Percentiles rank a stretch among this genome's conserved stretches.
Conservation (phyloP, 2,888 invertebrate species). For the Chrysolina oricalcia region DNA sequence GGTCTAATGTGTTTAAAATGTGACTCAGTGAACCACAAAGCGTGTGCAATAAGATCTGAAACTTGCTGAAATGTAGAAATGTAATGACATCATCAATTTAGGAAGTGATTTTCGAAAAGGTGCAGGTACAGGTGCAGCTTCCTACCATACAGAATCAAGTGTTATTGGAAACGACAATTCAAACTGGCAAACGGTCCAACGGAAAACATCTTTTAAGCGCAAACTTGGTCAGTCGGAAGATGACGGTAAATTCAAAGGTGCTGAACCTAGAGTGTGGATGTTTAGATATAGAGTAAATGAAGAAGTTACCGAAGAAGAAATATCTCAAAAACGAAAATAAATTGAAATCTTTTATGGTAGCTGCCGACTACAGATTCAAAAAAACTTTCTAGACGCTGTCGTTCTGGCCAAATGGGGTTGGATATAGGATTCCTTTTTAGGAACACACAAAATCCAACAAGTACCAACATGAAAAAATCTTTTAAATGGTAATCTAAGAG, state of each 20-base stretch:
- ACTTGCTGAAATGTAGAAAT: no score
- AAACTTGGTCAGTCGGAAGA: slow-evolving; percentile 7
- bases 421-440: no score
- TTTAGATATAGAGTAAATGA: slow-evolving; percentile 11
- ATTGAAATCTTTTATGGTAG: slow-evolving; percentile 18
- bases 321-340: slow-evolving; percentile 8
- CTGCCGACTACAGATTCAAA: slow-evolving; percentile 1
- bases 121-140: no score
- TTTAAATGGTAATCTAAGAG: no score
- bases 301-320: slow-evolving; percentile 24
- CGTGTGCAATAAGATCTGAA: no score
- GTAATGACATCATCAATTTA: no score
- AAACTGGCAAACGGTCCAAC: slow-evolving; percentile 6
- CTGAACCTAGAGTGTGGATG: slow-evolving; percentile 3
- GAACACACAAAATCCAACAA: no score
- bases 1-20: no score
- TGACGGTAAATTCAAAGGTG: slow-evolving; percentile 1
- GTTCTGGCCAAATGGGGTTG: slow-evolving; percentile 1
- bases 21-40: no score
- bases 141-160: background rate
- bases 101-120: no score
- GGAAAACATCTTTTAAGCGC: background rate
- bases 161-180: slow-evolving; percentile 28
- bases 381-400: background rate
- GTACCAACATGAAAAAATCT: no score